Conservation (phyloP, 1,140 invertebrate species). For the Brachionus rubens region DNA sequence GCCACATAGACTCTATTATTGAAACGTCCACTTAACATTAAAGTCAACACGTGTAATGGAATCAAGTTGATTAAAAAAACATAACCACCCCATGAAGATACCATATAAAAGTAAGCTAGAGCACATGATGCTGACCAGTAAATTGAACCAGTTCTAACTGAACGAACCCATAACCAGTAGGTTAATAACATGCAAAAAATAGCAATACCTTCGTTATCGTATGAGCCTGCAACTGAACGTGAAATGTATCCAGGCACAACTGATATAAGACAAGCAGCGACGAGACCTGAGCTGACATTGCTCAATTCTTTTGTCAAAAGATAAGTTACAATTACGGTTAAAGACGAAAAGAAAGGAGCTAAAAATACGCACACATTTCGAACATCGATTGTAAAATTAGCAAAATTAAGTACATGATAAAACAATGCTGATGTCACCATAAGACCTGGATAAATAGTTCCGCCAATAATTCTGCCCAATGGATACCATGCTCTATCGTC, state of each 20-base stretch:
- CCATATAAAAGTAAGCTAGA: constrained; percentile 97
- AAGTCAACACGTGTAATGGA: constrained; percentile 85
- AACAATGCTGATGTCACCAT: constrained; percentile 93
- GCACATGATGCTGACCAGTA: constrained; percentile 84
- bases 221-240: constrained; percentile 90
- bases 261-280: constrained; percentile 87
- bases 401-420: constrained; percentile 79
- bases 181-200: constrained; percentile 98
- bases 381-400: constrained; percentile 92
- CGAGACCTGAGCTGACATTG: constrained; percentile 83
- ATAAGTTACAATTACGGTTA: constrained; percentile 92
- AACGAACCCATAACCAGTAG: constrained; percentile 95
- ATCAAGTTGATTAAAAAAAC: constrained; percentile 97
- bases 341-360: constrained; percentile 90
- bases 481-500: constrained; percentile 98
- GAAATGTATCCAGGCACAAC: constrained; percentile 97
- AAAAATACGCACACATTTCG: constrained; percentile 96
- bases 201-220: constrained; percentile 97
- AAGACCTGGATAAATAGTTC: constrained; percentile 90
- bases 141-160: constrained; percentile 89
- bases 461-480: constrained; percentile 84
- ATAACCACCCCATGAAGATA: constrained; percentile 96
- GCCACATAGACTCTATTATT: constrained; percentile 89
- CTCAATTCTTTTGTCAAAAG: constrained; percentile 89
- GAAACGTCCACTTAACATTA: constrained; percentile 89